Percentiles rank a stretch among this genome's conserved stretches.
These are phyloP conservation scores for Pipistrellus kuhlii DNA, from an alignment of 2,797 vertebrate species.

Conservation along the genomic window DNA sequence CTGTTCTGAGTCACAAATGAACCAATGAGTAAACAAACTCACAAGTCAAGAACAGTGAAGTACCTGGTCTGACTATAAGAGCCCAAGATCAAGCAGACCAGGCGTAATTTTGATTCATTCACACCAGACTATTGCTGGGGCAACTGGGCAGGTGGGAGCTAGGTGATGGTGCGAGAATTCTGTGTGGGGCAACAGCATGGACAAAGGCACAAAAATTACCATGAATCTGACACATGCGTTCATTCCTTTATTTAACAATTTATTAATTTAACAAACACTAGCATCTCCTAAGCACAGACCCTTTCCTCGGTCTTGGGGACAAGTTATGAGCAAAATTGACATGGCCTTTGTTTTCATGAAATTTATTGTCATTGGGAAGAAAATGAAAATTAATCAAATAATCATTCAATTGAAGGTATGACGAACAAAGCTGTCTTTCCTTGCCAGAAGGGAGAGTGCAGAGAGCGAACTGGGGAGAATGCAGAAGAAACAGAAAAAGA, in stretches of 20 bases:
- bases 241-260: constrained; percentile 5
- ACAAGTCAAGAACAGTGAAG: neutral
- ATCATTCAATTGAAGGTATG: neutral
- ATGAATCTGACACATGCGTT: neutral
- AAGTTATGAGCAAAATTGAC: neutral
- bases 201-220: neutral
- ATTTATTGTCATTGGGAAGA: neutral
- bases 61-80: neutral
- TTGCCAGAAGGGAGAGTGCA: neutral
- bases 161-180: neutral
- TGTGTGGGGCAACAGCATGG: neutral
- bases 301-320: neutral
- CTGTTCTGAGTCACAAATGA: neutral
- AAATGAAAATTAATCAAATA: neutral
- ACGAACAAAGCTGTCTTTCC: neutral
- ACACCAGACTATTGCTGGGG: too few relatives aligned
- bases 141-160: neutral
- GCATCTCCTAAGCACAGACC: neutral
- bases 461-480: neutral
- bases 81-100: neutral
- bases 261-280: constrained; percentile 8
- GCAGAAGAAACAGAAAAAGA: neutral
- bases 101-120: too few relatives aligned
- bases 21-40: neutral
- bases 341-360: neutral